Evolutionary conservation across 2,888 invertebrate species (phyloP).

Genomic region (Cepaea hortensis): DNA sequence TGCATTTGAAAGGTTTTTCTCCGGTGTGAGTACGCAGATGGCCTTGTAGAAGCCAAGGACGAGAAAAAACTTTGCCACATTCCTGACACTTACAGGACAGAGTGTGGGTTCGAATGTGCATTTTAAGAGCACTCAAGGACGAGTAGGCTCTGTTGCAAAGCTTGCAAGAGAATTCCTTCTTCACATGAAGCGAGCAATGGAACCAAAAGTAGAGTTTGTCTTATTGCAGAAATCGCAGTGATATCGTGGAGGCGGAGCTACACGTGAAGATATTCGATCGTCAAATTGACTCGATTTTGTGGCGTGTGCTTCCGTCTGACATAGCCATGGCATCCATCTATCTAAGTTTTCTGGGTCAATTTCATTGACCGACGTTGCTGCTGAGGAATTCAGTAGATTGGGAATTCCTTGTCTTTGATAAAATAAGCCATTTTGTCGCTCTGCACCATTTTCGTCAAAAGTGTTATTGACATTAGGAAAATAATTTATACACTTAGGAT

Average conservation of each 20-base stretch:
- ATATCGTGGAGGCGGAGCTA: constrained; percentile 38
- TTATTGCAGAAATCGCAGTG: constrained; percentile 91
- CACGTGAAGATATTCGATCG: background rate
- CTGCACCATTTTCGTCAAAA: too few relatives aligned
- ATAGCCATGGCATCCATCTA: too few relatives aligned
- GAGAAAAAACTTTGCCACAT: constrained; percentile 74
- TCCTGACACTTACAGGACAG: constrained; percentile 80
- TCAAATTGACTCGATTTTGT: too few relatives aligned
- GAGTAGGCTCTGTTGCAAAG: constrained; percentile 68
- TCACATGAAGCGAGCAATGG: constrained; percentile 82
- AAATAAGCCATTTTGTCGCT: too few relatives aligned
- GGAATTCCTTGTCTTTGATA: too few relatives aligned
- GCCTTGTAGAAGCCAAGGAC: constrained; percentile 97
- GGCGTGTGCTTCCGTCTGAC: too few relatives aligned
- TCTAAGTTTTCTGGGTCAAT: too few relatives aligned
- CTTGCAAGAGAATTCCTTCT: constrained; percentile 96
- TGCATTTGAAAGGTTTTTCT: too few relatives aligned
- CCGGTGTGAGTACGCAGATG: constrained; percentile 83
- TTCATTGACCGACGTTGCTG: too few relatives aligned
- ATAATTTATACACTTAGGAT: background rate
- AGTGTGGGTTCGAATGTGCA: constrained; percentile 99
- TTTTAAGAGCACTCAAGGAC: constrained; percentile 82
- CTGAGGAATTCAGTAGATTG: too few relatives aligned
- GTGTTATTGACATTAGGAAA: background rate
- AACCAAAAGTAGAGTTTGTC: constrained; percentile 93